Conservation (phyloP, 2,113 vertebrate species). For the Tylochromis polylepis region DNA sequence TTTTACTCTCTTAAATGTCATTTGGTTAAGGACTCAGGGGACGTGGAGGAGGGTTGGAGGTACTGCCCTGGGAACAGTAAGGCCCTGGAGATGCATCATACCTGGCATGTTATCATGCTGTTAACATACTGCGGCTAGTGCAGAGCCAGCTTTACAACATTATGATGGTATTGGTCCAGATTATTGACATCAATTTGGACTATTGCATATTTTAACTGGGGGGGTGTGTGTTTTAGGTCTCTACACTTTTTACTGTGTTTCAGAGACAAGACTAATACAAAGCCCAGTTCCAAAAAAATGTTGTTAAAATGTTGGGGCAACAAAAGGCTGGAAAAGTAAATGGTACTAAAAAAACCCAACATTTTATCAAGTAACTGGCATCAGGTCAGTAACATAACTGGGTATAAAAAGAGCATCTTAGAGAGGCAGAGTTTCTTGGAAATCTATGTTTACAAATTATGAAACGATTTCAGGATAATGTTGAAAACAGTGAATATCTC, state of each 20-base stretch:
- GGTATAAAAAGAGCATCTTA: too few relatives aligned
- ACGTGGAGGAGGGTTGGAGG: neutral
- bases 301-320: neutral
- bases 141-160: neutral
- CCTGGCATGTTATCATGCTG: neutral
- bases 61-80: neutral
- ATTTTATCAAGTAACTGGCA: neutral
- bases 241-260: neutral
- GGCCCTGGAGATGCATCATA: neutral
- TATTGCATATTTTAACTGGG: neutral
- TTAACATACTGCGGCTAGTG: neutral
- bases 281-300: neutral
- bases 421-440: too few relatives aligned
- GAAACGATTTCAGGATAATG: neutral
- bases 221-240: too few relatives aligned
- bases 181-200: neutral
- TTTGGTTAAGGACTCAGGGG: neutral
- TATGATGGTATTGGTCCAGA: neutral
- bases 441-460: neutral
- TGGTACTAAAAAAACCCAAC: neutral
- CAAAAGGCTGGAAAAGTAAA: neutral
- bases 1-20: neutral
- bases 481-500: fast-evolving
- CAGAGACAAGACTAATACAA: neutral
- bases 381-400: too few relatives aligned